Base-by-base conservation (phyloP, 2,113 vertebrate species). In the Lampris megalopsis region DNA sequence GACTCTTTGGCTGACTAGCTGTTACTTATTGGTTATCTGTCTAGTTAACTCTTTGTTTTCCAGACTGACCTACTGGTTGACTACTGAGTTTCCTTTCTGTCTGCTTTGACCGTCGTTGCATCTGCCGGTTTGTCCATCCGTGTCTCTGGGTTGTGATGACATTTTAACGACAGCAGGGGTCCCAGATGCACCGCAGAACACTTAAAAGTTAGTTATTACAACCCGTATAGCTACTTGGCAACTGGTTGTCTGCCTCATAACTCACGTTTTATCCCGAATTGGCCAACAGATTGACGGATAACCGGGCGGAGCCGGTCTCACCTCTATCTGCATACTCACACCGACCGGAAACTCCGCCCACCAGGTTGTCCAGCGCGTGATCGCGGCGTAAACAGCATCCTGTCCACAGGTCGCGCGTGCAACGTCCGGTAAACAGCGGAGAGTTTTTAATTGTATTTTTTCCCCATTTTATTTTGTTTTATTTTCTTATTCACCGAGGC, bases 161-260 rank as follows among this genome's bases (percentile, higher is more conserved):
- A 71, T 47, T 40, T 61, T 68, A 48, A 5, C 73, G 73, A 70
- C 91, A 90, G 79, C 68, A 92, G 91, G 72, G 85, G 86, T 83
- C 86, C 79, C 3, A 45, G 60, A 48, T 50, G 62, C 38, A 38
- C 75, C 56, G 74, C 43, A 61, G 10, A 13, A 75, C 6, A 35
- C 0, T 1, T 2, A 9, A 9, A 3, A 10, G 24, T 41, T 0
- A 6, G 1, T 63, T 68, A 2, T 50, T 10, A 6, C 49, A 50
- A 50, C 24, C 24, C 24, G 24, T 24, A 24, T 24, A 24, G 0
- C 24, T 24, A 24, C 24, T 24, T 24, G 24, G 24, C 24, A 24
- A 24, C 24, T 24, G 24, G 24, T 24, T 24, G 24, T 24, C 24
- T 24, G 24, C 24, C 24, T 24, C 24, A 24, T 24, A 24, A 24